phyloP scores from a whole-genome alignment of 2,888 invertebrate genomes.

The Uropetala carovei region DNA sequence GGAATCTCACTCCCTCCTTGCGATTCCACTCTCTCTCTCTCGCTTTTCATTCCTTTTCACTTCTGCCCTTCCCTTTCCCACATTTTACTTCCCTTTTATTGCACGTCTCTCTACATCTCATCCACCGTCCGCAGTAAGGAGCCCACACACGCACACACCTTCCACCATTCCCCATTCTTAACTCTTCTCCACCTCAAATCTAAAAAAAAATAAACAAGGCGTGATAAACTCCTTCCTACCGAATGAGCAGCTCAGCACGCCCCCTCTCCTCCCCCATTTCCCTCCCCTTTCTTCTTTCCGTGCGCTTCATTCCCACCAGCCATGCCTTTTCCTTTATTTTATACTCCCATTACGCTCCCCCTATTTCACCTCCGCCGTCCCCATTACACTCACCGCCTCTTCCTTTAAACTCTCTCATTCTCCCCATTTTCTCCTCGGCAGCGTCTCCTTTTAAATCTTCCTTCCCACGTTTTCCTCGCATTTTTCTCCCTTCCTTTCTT shows the following conservation, averaged over 20 bases:
- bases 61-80: too few species aligned
- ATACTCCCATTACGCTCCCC: too few species aligned
- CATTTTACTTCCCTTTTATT: neutral
- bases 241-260: neutral
- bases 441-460: neutral
- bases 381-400: too few species aligned
- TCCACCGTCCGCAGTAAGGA: neutral
- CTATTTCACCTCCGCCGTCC: too few species aligned
- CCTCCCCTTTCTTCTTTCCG: too few species aligned
- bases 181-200: neutral
- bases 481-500: neutral
- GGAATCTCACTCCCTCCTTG: too few species aligned
- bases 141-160: neutral
- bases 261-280: neutral
- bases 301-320: too few species aligned
- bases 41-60: too few species aligned
- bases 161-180: neutral
- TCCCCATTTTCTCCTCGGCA: neutral
- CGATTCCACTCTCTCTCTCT: too few species aligned
- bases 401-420: neutral
- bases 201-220: slow-evolving; percentile 7
- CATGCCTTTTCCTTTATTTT: too few species aligned
- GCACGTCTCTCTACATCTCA: neutral
- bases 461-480: neutral
- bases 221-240: slow-evolving; percentile 9